phyloP scores from a whole-genome alignment of 2,113 vertebrate species.

The Gadus macrocephalus region DNA sequence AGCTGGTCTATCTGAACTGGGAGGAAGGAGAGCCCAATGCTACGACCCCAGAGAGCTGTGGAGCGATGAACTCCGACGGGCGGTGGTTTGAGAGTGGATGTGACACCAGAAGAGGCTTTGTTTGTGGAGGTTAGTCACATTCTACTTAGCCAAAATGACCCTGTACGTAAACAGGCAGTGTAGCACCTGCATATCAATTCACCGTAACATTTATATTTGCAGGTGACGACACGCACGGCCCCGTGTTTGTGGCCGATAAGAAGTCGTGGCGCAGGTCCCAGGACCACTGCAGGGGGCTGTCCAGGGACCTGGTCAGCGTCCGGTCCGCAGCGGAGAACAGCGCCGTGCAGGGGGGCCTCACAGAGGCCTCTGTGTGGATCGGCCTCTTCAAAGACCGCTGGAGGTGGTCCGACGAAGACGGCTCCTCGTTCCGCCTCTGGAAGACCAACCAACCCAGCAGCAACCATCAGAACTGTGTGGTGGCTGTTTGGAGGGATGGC shows the following conservation, averaged over 20 bases:
- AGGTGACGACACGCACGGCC: conserved; percentile 18
- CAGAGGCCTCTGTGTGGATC: conserved; percentile 49
- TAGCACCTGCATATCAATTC: background rate
- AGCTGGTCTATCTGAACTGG: conserved; percentile 55
- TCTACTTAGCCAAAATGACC: background rate
- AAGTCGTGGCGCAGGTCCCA: conserved; percentile 59
- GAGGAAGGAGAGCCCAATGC: conserved; percentile 19
- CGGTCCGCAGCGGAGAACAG: conserved; percentile 44
- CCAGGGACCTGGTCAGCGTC: conserved; percentile 56
- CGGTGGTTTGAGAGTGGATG: conserved; percentile 58
- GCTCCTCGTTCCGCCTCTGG: conserved; percentile 57
- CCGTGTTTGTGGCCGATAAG: conserved; percentile 21
- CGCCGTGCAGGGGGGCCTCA: conserved; percentile 18
- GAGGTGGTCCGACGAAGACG: conserved; percentile 62
- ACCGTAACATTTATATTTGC: conserved; percentile 6
- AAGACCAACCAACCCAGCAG: conserved; percentile 21
- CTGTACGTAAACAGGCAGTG: background rate
- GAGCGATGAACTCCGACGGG: conserved; percentile 42
- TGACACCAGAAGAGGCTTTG: conserved; percentile 28
- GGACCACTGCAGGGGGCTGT: conserved; percentile 45
- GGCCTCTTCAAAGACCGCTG: conserved; percentile 65
- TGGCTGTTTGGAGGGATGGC: conserved; percentile 16
- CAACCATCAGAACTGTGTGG: conserved; percentile 27
- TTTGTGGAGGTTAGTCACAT: conserved; percentile 58
- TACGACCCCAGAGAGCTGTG: conserved; percentile 35